These are phyloP conservation scores for Thereuonema tuberculata DNA, from an alignment of 1,140 invertebrate genomes.

Conservation along the genomic window DNA sequence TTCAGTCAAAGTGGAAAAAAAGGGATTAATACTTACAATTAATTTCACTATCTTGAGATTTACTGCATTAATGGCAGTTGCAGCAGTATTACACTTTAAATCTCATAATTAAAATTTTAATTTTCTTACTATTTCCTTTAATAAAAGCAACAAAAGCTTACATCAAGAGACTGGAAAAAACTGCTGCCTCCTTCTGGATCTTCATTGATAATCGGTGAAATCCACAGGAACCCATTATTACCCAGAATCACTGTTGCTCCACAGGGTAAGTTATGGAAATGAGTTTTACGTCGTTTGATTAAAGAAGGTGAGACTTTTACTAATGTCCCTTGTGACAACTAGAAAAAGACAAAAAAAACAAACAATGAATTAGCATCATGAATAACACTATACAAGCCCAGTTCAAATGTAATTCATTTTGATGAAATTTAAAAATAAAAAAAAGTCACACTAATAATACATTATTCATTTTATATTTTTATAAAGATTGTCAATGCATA, in stretches of 20 bases:
- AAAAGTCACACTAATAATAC: not conserved
- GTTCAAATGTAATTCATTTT: no score
- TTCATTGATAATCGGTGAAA: constrained; percentile 48
- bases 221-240: constrained; percentile 95
- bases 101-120: not conserved
- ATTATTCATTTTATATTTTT: no score
- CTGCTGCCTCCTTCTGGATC: constrained; percentile 16
- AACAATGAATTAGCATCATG: not conserved
- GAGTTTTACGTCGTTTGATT: constrained; percentile 85
- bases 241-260: constrained; percentile 86
- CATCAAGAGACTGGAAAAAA: not conserved
- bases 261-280: constrained; percentile 85
- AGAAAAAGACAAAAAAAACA: constrained; percentile 19
- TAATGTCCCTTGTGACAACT: constrained; percentile 71
- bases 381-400: not conserved
- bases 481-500: no score
- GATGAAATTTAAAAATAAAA: not conserved
- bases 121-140: not conserved
- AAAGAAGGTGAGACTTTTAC: constrained; percentile 85
- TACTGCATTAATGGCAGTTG: no score
- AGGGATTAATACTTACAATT: no score
- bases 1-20: no score
- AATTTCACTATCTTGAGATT: no score
- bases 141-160: not conserved
- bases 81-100: no score